phyloP scores from a whole-genome alignment of 23 tunicate species.

The Trididemnum nubilum region DNA sequence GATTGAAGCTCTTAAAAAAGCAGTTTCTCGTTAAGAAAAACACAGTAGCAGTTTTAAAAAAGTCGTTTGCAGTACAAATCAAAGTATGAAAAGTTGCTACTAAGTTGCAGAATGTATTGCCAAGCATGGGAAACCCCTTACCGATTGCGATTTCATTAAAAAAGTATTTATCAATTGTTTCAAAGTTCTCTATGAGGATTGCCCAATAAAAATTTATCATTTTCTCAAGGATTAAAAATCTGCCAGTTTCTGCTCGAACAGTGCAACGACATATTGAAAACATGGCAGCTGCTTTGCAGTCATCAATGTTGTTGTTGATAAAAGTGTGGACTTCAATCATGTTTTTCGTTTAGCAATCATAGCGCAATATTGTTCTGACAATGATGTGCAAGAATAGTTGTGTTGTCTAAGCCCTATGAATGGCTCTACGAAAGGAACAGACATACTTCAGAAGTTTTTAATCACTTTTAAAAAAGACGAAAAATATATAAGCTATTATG shows the following conservation, averaged over 20 bases:
- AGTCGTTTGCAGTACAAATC: slow-evolving; percentile 49
- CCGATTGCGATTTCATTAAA: slow-evolving; percentile 41
- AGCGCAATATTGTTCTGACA: slow-evolving; percentile 28
- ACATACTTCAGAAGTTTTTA: slow-evolving; percentile 30
- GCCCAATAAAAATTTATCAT: slow-evolving; percentile 38
- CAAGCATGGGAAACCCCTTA: slow-evolving; percentile 48
- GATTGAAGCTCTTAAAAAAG: slow-evolving; percentile 39
- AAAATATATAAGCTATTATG: slow-evolving; percentile 35
- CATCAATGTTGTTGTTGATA: slow-evolving; percentile 39
- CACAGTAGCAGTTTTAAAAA: slow-evolving; percentile 51
- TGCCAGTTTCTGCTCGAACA: slow-evolving; percentile 49
- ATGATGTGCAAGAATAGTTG: slow-evolving; percentile 37
- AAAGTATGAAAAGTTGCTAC: slow-evolving; percentile 44
- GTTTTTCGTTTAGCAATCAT: slow-evolving; percentile 43
- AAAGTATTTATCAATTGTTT: slow-evolving; percentile 47
- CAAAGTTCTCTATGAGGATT: slow-evolving; percentile 48
- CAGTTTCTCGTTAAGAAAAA: slow-evolving; percentile 48
- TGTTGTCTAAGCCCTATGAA: slow-evolving; percentile 44
- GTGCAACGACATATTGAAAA: slow-evolving; percentile 39
- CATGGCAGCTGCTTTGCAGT: slow-evolving; percentile 47
- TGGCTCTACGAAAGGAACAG: slow-evolving; percentile 49
- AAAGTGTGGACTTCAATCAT: slow-evolving; percentile 39
- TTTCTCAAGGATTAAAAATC: slow-evolving; percentile 45
- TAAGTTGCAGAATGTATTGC: slow-evolving; percentile 46
- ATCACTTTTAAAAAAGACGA: slow-evolving; percentile 29